phyloP scores from a whole-genome alignment of 2,888 invertebrate species.

The Physocephala rufipes region DNA sequence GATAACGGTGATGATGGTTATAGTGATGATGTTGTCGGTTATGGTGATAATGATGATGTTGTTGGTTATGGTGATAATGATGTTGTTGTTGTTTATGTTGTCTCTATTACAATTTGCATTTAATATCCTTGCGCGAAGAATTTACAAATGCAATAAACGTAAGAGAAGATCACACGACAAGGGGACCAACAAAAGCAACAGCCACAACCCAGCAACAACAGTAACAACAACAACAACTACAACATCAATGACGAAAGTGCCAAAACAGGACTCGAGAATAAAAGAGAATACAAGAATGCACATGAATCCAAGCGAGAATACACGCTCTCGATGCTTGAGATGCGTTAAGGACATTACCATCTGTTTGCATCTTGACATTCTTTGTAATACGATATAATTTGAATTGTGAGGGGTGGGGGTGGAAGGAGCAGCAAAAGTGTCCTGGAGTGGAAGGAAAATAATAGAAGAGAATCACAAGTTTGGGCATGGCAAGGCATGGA shows the following conservation, averaged over 20 bases:
- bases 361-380: slow-evolving; percentile 25
- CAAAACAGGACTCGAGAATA: neutral
- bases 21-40: slow-evolving; percentile 18
- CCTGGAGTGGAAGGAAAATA: too few species aligned
- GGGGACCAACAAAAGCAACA: too few species aligned
- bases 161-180: slow-evolving; percentile 58
- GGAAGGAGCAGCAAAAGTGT: neutral
- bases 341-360: slow-evolving; percentile 9
- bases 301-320: too few species aligned
- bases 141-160: slow-evolving; percentile 67
- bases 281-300: too few species aligned
- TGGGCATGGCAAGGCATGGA: too few species aligned
- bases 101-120: slow-evolving; percentile 60
- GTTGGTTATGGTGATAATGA: too few species aligned
- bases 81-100: slow-evolving; percentile 53
- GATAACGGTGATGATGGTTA: slow-evolving; percentile 9
- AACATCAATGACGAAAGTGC: neutral
- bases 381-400: slow-evolving; percentile 5
- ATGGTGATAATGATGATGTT: slow-evolving; percentile 9
- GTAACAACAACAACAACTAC: too few species aligned
- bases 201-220: neutral
- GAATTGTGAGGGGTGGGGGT: neutral
- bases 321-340: neutral
- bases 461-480: too few species aligned
- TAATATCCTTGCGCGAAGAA: slow-evolving; percentile 67